Conservation (phyloP, 1,140 invertebrate species). For the Drosophila oshimai region DNA sequence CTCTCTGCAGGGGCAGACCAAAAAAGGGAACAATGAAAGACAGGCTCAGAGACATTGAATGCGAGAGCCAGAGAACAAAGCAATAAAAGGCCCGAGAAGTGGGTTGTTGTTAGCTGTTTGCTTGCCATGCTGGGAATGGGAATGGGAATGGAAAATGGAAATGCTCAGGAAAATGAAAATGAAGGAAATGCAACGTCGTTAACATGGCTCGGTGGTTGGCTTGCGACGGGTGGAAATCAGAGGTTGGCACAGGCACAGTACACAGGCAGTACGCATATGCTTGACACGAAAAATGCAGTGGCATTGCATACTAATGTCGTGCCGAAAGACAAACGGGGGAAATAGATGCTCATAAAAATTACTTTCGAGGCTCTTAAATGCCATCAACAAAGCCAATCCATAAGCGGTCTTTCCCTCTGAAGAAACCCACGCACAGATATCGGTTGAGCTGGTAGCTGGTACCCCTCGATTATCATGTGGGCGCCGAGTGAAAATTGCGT, state of each 20-base stretch:
- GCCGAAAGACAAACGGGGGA: conserved; percentile 35
- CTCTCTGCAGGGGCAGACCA: conserved; percentile 22
- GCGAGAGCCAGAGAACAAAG: conserved; percentile 49
- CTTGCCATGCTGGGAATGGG: conserved; percentile 38
- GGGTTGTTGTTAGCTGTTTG: conserved; percentile 45
- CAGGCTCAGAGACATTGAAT: conserved; percentile 27
- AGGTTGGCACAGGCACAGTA: too few species aligned
- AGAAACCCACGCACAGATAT: conserved; percentile 34
- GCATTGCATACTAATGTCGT: conserved; percentile 58
- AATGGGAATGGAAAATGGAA: conserved; percentile 51
- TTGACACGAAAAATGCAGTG: conserved; percentile 73
- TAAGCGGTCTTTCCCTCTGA: background rate
- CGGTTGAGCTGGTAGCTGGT: conserved; percentile 11
- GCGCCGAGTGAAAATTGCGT: conserved; percentile 69
- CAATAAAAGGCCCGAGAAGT: conserved; percentile 68
- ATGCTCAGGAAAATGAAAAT: conserved; percentile 68
- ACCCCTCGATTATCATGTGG: conserved; percentile 45
- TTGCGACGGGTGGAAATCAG: background rate
- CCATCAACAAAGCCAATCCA: conserved; percentile 16
- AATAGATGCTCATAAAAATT: conserved; percentile 59
- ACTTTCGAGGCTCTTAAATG: conserved; percentile 51
- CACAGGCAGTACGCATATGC: conserved; percentile 59
- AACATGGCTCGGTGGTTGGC: conserved; percentile 1
- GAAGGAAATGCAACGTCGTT: conserved; percentile 57
- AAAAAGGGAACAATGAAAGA: conserved; percentile 67